Conservation (phyloP, 2,113 vertebrate species). For the Podarcis muralis region DNA sequence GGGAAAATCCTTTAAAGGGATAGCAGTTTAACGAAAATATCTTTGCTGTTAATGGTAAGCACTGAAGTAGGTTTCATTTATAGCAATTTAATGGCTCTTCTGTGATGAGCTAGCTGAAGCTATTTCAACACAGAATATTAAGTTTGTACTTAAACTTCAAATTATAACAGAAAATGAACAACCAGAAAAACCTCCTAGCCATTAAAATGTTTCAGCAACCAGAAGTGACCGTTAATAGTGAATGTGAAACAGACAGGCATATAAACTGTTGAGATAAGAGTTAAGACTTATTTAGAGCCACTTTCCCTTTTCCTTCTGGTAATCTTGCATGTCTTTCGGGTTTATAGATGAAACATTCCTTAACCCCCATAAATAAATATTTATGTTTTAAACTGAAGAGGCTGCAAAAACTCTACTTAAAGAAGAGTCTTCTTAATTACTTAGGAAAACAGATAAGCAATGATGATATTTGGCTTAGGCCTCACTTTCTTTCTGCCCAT, state of each 20-base stretch:
- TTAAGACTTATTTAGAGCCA: not conserved
- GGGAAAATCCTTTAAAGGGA: not conserved
- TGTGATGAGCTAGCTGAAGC: not conserved
- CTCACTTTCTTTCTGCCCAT: not conserved
- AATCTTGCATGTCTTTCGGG: not conserved
- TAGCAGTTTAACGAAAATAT: not conserved
- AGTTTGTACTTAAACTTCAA: constrained; percentile 12
- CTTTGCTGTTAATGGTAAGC: constrained; percentile 25
- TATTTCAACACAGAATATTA: constrained; percentile 7
- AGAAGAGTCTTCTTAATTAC: not conserved
- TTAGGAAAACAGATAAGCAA: not conserved
- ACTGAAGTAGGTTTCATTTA: constrained; percentile 1
- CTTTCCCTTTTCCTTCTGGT: not conserved
- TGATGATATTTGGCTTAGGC: not conserved
- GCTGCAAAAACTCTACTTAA: not conserved
- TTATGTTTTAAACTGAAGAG: not conserved
- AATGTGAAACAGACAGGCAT: not conserved
- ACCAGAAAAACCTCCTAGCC: not conserved
- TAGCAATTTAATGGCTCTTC: not conserved
- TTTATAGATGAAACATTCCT: not conserved
- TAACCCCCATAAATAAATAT: not conserved
- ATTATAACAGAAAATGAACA: constrained; percentile 6
- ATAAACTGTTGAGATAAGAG: not conserved
- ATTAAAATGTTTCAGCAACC: not conserved
- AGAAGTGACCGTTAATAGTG: not conserved